Evolutionary conservation across 2,888 invertebrate genomes (phyloP).

Genomic region (Limnephilus marmoratus): DNA sequence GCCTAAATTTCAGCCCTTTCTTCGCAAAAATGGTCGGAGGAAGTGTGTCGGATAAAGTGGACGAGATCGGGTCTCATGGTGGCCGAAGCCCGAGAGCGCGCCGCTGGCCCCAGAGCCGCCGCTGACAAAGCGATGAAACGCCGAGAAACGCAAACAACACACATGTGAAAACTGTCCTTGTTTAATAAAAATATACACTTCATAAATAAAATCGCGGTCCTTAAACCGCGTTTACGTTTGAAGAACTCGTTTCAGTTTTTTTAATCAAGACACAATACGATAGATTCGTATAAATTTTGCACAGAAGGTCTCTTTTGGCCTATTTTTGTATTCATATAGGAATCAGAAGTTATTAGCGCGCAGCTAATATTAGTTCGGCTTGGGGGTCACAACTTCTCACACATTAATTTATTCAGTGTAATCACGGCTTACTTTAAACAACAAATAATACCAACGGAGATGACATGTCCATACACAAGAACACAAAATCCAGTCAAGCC

Average conservation of each 20-base stretch:
- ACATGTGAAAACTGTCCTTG: conserved; percentile 59
- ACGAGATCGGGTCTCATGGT: conserved; percentile 85
- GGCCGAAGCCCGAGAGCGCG: conserved; percentile 55
- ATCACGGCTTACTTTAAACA: background rate
- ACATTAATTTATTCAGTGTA: background rate
- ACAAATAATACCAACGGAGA: background rate
- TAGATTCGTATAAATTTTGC: conserved; percentile 1
- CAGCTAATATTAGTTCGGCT: conserved; percentile 43
- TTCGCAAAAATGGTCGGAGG: conserved; percentile 88
- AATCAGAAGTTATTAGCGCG: conserved; percentile 12
- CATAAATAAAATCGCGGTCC: conserved; percentile 45
- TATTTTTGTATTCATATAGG: conserved; percentile 48
- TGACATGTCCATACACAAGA: background rate
- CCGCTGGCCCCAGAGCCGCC: conserved; percentile 56
- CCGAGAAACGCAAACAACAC: conserved; percentile 59
- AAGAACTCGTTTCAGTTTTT: conserved; percentile 9
- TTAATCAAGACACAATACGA: conserved; percentile 22
- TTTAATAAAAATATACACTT: conserved; percentile 31
- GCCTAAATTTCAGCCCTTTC: conserved; percentile 64
- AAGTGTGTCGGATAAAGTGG: conserved; percentile 87
- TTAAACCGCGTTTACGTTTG: conserved; percentile 36
- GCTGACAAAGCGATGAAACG: conserved; percentile 60
- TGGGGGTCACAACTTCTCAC: conserved; percentile 37
- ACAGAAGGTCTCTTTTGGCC: conserved; percentile 54
- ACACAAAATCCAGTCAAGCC: background rate